Base-by-base conservation (phyloP, 2,888 invertebrate species). In the Ellobium chinense region DNA sequence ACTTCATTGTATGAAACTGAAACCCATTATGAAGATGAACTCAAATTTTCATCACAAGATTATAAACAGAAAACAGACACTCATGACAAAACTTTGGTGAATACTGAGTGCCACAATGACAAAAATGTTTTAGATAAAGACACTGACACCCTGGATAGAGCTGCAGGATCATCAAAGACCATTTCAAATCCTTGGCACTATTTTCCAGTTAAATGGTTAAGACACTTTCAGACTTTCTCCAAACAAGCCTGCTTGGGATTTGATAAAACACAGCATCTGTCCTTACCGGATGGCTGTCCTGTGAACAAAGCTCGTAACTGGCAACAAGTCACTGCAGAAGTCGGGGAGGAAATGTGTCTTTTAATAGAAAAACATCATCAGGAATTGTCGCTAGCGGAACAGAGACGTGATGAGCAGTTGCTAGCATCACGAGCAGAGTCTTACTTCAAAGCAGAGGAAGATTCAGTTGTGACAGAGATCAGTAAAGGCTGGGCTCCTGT, bases 301-400 rank as follows among this genome's bases (percentile, higher is more conserved):
- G 46, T 91, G 3, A 91, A 90, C 80, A 89, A 89, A 78, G 84
- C 88, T 39, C 82, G 91, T 62, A 91, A 91, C 82, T 89, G 88
- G 87, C 88, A 90, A 78, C 87, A 88, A 78, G 31, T 90, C 4
- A 65, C 85, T 24, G n/a, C 34, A 29, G 83, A 82, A n/a, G 70
- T 80, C 58, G 91, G 90, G 7, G 29, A 63, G 27, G 39, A 74
- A 37, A 27, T 91, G 34, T 89, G 89, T 85, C 24, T 68, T 2
- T 39, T 85, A 66, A 85, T 91, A 5, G 85, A 89, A 60, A 69
- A 83, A 18, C 75, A 82, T 77, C 85, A 85, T 68, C 14, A 70
- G 9, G 69, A 77, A 46, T 80, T 89, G 36, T 70, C 63, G 21
- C 54, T 68, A 18, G 84, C 84, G 72, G 80, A 82, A 27, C 68